Conservation (phyloP, 2,888 invertebrate species). For the Aradus depressus region DNA sequence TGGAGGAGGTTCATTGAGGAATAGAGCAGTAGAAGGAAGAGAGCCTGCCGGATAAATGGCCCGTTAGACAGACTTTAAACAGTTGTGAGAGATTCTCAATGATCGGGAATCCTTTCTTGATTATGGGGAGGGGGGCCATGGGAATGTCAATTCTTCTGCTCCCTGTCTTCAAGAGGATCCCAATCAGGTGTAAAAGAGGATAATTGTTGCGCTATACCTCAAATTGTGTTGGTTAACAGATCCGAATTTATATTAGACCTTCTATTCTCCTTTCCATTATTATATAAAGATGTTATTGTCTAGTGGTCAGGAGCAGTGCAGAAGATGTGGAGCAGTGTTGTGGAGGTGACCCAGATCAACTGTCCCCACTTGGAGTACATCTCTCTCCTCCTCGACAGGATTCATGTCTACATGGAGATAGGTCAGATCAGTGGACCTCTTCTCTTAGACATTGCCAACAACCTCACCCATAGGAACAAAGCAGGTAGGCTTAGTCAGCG, state of each 20-base stretch:
- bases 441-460: constrained; percentile 1
- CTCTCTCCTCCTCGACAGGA: neutral
- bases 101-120: too few species aligned
- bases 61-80: too few species aligned
- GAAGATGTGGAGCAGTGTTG: constrained; percentile 7
- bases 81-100: too few species aligned
- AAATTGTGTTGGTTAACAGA: too few species aligned
- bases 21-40: too few species aligned
- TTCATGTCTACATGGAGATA: neutral
- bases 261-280: neutral
- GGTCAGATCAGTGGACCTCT: constrained; percentile 1
- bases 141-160: too few species aligned
- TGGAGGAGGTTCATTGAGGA: too few species aligned
- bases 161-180: too few species aligned
- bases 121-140: too few species aligned
- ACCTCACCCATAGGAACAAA: constrained; percentile 6
- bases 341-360: constrained; percentile 1
- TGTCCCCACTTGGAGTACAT: neutral
- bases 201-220: too few species aligned
- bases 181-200: too few species aligned
- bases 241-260: neutral
- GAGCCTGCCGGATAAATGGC: too few species aligned
- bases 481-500: neutral
- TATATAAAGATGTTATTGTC: neutral
- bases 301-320: constrained; percentile 15